Evolutionary conservation across 2,797 vertebrate genomes (phyloP).

Genomic region (Lophius americanus): DNA sequence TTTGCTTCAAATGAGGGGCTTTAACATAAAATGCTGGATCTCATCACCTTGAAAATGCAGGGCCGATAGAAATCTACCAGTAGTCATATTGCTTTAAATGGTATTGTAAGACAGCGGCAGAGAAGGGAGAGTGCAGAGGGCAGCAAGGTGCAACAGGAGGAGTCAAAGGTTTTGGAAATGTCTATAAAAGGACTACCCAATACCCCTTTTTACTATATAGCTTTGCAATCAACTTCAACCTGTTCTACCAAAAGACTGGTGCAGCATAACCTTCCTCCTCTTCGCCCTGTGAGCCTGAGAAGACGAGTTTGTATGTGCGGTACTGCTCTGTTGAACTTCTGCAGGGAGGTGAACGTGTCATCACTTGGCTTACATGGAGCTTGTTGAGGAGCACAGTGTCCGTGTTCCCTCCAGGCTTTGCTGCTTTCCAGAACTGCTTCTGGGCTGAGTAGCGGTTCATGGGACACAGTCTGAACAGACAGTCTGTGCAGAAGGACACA

Average conservation of each 20-base stretch:
- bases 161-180: conserved; percentile 48
- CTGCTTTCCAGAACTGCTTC: conserved; percentile 99
- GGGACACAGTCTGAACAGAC: conserved; percentile 96
- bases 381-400: conserved; percentile 96
- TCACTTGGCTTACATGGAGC: conserved; percentile 87
- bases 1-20: conserved; percentile 11
- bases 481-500: conserved; percentile 81
- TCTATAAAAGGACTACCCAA: conserved; percentile 68
- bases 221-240: background rate
- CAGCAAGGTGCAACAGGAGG: conserved; percentile 52
- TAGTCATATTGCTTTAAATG: conserved; percentile 73
- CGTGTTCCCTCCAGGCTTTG: conserved; percentile 95
- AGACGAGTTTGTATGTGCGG: conserved; percentile 19
- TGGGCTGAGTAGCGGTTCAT: conserved; percentile 99
- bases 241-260: background rate
- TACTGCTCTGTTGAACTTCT: conserved; percentile 3
- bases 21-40: conserved; percentile 35
- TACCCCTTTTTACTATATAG: background rate
- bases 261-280: background rate
- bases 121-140: conserved; percentile 37
- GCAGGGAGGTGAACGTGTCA: conserved; percentile 9
- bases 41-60: conserved; percentile 53
- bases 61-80: conserved; percentile 45
- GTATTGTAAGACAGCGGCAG: conserved; percentile 51
- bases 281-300: background rate